phyloP scores from a whole-genome alignment of 2,888 invertebrate species.

The Sinohyriopsis cumingii region DNA sequence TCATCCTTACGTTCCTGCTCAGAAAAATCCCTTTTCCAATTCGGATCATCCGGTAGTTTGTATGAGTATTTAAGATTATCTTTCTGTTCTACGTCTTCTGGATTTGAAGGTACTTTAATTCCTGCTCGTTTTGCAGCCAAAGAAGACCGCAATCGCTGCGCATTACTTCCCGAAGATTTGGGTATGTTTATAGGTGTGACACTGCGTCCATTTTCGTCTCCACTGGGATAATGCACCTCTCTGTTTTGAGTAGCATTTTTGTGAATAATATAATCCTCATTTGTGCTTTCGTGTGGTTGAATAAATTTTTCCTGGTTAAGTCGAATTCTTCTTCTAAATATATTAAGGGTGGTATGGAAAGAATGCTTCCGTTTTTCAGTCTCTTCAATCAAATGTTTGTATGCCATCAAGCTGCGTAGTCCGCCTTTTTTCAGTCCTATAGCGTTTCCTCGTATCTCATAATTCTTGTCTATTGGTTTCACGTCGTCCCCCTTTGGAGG shows the following conservation, averaged over 20 bases:
- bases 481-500: no score
- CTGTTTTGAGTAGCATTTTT: constrained; percentile 17
- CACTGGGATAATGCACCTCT: constrained; percentile 12
- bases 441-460: constrained; percentile 48
- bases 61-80: constrained; percentile 42
- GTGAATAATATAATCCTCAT: constrained; percentile 37
- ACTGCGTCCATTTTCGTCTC: constrained; percentile 9
- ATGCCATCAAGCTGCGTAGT: constrained; percentile 25
- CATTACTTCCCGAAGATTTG: constrained; percentile 22
- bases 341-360: constrained; percentile 29
- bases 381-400: constrained; percentile 32
- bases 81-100: constrained; percentile 20
- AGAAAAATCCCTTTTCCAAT: constrained; percentile 40
- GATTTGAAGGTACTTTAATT: constrained; percentile 13
- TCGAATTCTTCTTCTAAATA: constrained; percentile 34
- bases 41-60: constrained; percentile 41
- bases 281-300: constrained; percentile 34
- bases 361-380: constrained; percentile 32
- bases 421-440: constrained; percentile 34
- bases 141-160: constrained; percentile 29
- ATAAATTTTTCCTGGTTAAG: constrained; percentile 38
- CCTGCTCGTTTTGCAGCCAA: constrained; percentile 31
- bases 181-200: constrained; percentile 13
- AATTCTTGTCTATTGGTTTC: constrained; percentile 14
- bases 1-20: constrained; percentile 46